Evolutionary conservation across 2,113 vertebrate genomes (phyloP).

Genomic region (Vanacampus margaritifer): DNA sequence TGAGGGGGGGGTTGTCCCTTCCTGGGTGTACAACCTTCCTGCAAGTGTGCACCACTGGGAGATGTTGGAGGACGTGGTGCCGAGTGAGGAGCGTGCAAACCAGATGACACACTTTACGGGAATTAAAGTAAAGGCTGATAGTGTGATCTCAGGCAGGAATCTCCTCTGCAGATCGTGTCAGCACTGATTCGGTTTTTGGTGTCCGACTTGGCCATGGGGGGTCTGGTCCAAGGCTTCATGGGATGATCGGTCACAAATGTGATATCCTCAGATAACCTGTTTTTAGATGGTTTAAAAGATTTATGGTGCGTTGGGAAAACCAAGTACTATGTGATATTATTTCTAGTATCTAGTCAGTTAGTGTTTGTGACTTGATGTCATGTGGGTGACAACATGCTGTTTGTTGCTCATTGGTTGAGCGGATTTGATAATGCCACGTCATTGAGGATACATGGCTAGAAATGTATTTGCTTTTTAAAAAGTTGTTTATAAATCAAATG

Average conservation of each 20-base stretch:
- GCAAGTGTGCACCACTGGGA: constrained; percentile 63
- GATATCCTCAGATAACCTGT: constrained; percentile 9
- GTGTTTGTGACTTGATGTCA: no score
- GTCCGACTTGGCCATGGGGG: constrained; percentile 44
- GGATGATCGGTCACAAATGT: constrained; percentile 24
- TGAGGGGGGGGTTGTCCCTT: constrained; percentile 60
- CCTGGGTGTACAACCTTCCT: constrained; percentile 71
- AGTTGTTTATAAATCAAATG: no score
- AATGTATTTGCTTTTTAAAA: no score
- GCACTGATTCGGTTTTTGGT: constrained; percentile 35
- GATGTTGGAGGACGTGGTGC: constrained; percentile 61
- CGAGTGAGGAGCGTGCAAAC: constrained; percentile 70
- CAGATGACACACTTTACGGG: constrained; percentile 65
- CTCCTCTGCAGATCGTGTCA: constrained; percentile 41
- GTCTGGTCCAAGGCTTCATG: constrained; percentile 21
- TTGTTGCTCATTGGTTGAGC: no score
- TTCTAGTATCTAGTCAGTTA: neutral
- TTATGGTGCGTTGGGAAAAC: neutral
- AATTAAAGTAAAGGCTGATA: constrained; percentile 68
- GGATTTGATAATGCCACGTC: no score
- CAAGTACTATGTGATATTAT: neutral
- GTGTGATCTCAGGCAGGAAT: constrained; percentile 54
- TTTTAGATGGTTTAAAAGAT: neutral
- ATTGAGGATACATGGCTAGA: no score
- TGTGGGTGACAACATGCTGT: no score